Percentiles rank a stretch among this genome's conserved stretches.
Evolutionary conservation across 2,888 invertebrate genomes (phyloP).

Genomic region (Serripes groenlandicus): DNA sequence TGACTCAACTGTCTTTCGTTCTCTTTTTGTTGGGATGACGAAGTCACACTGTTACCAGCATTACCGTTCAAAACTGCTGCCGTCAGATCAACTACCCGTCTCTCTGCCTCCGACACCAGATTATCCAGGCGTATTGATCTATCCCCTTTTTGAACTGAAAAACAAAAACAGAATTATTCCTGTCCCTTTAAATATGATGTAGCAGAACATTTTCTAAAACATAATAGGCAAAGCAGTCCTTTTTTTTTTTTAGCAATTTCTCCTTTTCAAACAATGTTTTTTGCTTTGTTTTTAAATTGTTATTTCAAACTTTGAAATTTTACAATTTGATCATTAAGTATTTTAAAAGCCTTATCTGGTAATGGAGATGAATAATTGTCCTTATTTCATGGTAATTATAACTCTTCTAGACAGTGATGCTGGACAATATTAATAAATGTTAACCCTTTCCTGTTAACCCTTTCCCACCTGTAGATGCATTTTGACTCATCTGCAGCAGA

Average conservation of each 20-base stretch:
- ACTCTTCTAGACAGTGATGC: too few relatives aligned
- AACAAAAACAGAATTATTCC: not conserved
- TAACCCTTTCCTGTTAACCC: too few relatives aligned
- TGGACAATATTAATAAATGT: too few relatives aligned
- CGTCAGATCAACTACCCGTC: constrained; percentile 92
- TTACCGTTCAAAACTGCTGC: constrained; percentile 85
- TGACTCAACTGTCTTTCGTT: constrained; percentile 89
- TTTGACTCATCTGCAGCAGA: too few relatives aligned
- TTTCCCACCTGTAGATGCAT: too few relatives aligned
- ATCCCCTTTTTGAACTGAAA: constrained; percentile 79
- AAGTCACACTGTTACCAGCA: constrained; percentile 75
- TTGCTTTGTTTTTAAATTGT: not conserved
- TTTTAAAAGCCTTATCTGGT: too few relatives aligned
- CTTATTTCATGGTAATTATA: too few relatives aligned
- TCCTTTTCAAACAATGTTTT: not conserved
- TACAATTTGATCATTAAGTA: too few relatives aligned
- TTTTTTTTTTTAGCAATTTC: not conserved
- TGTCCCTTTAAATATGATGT: too few relatives aligned
- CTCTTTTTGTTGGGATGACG: constrained; percentile 84
- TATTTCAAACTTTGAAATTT: not conserved
- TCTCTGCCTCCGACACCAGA: constrained; percentile 91
- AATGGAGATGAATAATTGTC: too few relatives aligned
- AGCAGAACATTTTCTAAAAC: not conserved
- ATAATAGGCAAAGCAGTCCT: not conserved
- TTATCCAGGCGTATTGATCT: constrained; percentile 81